phyloP scores from a whole-genome alignment of 2,113 vertebrate genomes.

The Upupa epops region DNA sequence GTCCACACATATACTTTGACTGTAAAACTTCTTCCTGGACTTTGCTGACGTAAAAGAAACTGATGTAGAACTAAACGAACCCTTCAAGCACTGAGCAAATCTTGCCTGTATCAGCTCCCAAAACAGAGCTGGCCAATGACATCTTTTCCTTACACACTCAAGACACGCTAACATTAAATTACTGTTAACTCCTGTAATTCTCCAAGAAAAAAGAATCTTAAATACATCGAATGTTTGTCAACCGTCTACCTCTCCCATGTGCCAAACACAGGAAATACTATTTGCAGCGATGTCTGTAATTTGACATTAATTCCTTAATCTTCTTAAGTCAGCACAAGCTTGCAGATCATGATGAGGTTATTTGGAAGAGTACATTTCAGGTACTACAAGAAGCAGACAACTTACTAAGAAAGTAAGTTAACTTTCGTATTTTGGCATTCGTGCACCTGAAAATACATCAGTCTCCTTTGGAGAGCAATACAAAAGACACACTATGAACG shows the following conservation, averaged over 20 bases:
- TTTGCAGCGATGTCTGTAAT: slow-evolving; percentile 58
- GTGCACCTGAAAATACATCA: slow-evolving; percentile 15
- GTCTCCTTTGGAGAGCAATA: not conserved
- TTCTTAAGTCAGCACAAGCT: slow-evolving; percentile 49
- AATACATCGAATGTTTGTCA: not conserved
- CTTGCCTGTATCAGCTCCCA: not conserved
- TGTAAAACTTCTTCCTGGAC: not conserved
- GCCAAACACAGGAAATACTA: not conserved
- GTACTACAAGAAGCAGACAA: not conserved
- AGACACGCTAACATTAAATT: rapidly evolving
- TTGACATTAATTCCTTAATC: slow-evolving; percentile 64
- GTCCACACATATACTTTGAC: not conserved
- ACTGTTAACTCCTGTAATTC: rapidly evolving
- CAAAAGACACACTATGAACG: not conserved
- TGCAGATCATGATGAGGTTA: slow-evolving; percentile 25
- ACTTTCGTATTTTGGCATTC: slow-evolving; percentile 13
- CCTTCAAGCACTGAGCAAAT: not conserved
- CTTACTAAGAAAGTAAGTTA: not conserved
- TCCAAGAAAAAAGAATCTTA: not conserved
- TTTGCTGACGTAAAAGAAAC: not conserved
- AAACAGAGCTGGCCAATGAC: not conserved
- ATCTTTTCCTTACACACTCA: not conserved
- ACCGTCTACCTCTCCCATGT: not conserved
- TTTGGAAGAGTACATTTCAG: slow-evolving; percentile 21
- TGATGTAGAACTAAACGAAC: not conserved